phyloP scores from a whole-genome alignment of 2,113 vertebrate genomes.

The Ranitomeya imitator region DNA sequence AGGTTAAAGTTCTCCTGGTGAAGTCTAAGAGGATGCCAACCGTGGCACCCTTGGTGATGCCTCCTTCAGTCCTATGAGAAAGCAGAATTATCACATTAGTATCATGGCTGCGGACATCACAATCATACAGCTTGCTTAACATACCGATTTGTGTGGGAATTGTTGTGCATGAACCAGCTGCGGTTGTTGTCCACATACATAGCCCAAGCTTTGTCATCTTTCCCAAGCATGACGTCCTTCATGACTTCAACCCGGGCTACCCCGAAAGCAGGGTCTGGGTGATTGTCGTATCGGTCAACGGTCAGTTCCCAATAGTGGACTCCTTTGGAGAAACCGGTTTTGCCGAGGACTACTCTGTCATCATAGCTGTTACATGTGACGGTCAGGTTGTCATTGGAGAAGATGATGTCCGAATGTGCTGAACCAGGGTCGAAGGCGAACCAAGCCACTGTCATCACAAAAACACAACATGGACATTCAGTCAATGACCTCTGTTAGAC shows the following conservation, averaged over 20 bases:
- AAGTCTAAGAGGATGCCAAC: conserved; percentile 92
- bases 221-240: conserved; percentile 98
- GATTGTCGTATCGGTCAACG: conserved; percentile 95
- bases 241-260: conserved; percentile 87
- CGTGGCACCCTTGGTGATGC: conserved; percentile 89
- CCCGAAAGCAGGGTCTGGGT: conserved; percentile 95
- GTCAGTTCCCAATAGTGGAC: conserved; percentile 98
- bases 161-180: conserved; percentile 99
- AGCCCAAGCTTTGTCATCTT: conserved; percentile 98
- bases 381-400: conserved; percentile 98
- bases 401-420: conserved; percentile 93
- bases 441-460: conserved; percentile 86
- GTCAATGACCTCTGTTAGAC: background rate
- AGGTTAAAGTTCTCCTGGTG: conserved; percentile 85
- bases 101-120: background rate
- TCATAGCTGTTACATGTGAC: conserved; percentile 98
- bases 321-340: conserved; percentile 90
- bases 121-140: background rate
- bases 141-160: conserved; percentile 98
- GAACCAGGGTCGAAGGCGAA: conserved; percentile 91
- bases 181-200: conserved; percentile 99
- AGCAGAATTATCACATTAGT: background rate
- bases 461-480: conserved; percentile 60
- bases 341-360: conserved; percentile 93
- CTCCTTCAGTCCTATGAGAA: conserved; percentile 86